Conservation (phyloP, 2,113 vertebrate genomes). For the Setophaga kirtlandii region DNA sequence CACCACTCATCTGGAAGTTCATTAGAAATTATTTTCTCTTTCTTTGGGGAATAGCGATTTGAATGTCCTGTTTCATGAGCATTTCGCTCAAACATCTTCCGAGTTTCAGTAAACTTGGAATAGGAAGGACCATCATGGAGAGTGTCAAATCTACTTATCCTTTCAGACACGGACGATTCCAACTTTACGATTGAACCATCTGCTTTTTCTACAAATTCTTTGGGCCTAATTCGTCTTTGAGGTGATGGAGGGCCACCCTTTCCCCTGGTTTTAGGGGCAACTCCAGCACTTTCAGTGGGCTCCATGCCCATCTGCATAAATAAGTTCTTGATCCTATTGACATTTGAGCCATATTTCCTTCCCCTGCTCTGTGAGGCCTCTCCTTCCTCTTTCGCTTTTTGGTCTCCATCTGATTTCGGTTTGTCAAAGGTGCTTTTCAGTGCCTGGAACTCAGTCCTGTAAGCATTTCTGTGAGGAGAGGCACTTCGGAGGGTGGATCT, state of each 20-base stretch:
- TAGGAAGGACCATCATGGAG: slow-evolving; percentile 79
- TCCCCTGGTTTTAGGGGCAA: slow-evolving; percentile 71
- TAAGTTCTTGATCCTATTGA: slow-evolving; percentile 98
- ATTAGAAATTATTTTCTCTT: slow-evolving; percentile 82
- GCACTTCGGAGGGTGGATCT: slow-evolving; percentile 93
- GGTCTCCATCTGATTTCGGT: slow-evolving; percentile 86
- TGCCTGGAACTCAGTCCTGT: slow-evolving; percentile 96
- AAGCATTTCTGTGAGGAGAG: slow-evolving; percentile 97
- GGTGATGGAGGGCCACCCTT: slow-evolving; percentile 81
- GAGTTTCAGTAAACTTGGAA: slow-evolving; percentile 93
- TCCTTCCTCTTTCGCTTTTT: slow-evolving; percentile 82
- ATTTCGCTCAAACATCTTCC: slow-evolving; percentile 93
- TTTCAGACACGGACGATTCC: slow-evolving; percentile 85
- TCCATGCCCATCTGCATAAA: slow-evolving; percentile 98
- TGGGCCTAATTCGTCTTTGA: slow-evolving; percentile 86
- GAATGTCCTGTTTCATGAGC: slow-evolving; percentile 82
- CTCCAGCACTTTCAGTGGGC: slow-evolving; percentile 72
- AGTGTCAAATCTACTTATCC: slow-evolving; percentile 82
- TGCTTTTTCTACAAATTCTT: slow-evolving; percentile 88
- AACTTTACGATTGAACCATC: slow-evolving; percentile 87
- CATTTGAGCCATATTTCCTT: slow-evolving; percentile 93
- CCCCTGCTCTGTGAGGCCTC: slow-evolving; percentile 87
- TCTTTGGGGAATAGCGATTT: slow-evolving; percentile 84
- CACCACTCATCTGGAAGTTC: slow-evolving; percentile 90
- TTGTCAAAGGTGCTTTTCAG: slow-evolving; percentile 97